Evolutionary conservation across 2,113 vertebrate genomes (phyloP), one percentile per base, ranked within the genome.

Genomic region (Tympanuchus pallidicinctus): DNA sequence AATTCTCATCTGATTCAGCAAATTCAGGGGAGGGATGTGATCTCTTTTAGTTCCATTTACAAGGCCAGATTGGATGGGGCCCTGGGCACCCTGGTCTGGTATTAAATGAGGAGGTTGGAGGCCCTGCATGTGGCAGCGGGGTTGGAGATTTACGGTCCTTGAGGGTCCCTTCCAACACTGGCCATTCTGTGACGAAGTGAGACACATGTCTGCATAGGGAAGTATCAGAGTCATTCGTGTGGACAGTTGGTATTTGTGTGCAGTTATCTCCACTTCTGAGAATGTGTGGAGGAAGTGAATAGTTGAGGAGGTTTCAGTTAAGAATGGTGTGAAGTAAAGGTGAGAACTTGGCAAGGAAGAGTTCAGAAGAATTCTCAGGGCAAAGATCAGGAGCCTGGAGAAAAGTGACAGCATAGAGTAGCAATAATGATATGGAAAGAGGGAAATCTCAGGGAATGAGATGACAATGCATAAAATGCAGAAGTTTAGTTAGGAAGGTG

Each of bases 231-330:
- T 34, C 17, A 7, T 75, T 94, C 74, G 63, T 1, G 0, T 43
- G 82, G 72, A 79, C 20, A 9, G 38, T 0, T 85, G 87, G 92
- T 14, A 27, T 85, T 80, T 66, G 34, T 92, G 48, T 80, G 80
- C 63, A 92, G 36, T 59, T 77, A 90, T 19, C 67, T 48, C 47
- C 79, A 95, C 82, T 80, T 88, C 54, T n/a, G 48, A 75, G 65
- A 86, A 54, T 7, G 5, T 1, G 2, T 90, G 78, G 61, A 82
- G 87, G 76, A 93, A 86, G 81, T 20, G 88, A 81, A 73, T 43
- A 40, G 43, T 60, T 90, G 28, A 74, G 70, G 42, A 71, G 78
- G 48, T 42, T 47, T 27, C 76, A 64, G n/a, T 63, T 89, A 27
- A 79, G 40, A 50, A 50, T 6, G 27, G 50, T 5, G 10, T 82